A percentile compares a stretch with the other conserved stretches of the same genome.
Conservation (phyloP, 2,113 vertebrate species). For the Protobothrops flavoviridis region DNA sequence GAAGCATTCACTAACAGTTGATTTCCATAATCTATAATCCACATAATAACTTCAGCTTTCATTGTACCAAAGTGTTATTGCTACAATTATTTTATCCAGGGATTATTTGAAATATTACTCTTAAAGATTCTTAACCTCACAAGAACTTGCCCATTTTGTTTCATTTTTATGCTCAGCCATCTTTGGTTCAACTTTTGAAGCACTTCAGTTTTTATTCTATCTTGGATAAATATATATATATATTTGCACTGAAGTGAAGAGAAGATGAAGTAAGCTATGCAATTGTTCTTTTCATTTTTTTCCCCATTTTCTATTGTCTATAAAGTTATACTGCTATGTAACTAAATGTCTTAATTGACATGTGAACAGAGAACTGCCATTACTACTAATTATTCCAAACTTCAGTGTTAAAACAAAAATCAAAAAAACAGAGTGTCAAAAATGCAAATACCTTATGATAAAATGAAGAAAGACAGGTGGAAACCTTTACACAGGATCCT, state of each 20-base stretch:
- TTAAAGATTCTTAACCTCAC: conserved; percentile 11
- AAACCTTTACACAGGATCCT: conserved; percentile 57
- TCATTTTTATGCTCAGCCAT: conserved; percentile 40
- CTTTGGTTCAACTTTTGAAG: conserved; percentile 34
- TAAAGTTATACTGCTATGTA: conserved; percentile 57
- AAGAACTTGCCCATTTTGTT: background rate
- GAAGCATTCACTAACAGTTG: too few relatives aligned
- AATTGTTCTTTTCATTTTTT: conserved; percentile 17
- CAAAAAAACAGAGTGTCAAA: conserved; percentile 51
- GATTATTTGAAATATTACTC: background rate
- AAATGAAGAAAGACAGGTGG: conserved; percentile 68
- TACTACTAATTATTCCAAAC: conserved; percentile 61
- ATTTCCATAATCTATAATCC: too few relatives aligned
- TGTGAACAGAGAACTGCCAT: conserved; percentile 66
- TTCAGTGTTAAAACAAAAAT: conserved; percentile 60
- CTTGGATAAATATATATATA: conserved; percentile 37
- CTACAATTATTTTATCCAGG: conserved; percentile 19
- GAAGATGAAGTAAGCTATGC: conserved; percentile 39
- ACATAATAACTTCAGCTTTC: background rate
- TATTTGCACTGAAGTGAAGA: conserved; percentile 42
- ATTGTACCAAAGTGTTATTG: conserved; percentile 20
- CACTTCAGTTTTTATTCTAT: conserved; percentile 26
- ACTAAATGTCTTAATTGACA: conserved; percentile 54
- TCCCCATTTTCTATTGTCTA: conserved; percentile 46
- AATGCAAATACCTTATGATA: conserved; percentile 67